Conservation (phyloP, 2,888 invertebrate species). For the Lasioglossum oenotherae region DNA sequence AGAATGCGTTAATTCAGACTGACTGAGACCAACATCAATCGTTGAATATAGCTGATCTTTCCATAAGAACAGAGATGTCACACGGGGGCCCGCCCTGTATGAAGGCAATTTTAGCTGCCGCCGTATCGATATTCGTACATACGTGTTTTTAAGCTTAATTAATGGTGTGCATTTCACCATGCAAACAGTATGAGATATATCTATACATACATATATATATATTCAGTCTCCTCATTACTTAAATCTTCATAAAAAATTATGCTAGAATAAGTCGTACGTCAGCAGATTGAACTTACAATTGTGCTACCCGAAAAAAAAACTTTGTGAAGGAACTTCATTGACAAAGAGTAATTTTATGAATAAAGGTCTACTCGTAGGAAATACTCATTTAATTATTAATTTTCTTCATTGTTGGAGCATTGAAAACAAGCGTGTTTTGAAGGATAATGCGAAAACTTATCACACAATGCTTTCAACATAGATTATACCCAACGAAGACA, state of each 20-base stretch:
- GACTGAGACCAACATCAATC: constrained; percentile 25
- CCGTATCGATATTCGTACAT: constrained; percentile 43
- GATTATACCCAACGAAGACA: constrained; percentile 8
- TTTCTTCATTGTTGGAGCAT: constrained; percentile 4
- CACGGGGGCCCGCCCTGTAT: constrained; percentile 16
- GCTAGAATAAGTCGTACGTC: constrained; percentile 64
- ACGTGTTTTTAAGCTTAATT: constrained; percentile 38
- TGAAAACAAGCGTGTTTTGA: constrained; percentile 19
- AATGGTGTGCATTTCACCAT: constrained; percentile 34
- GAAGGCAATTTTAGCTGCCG: constrained; percentile 31
- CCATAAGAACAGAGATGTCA: constrained; percentile 25
- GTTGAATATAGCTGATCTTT: constrained; percentile 12
- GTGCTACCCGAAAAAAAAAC: constrained; percentile 48
- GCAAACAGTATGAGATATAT: constrained; percentile 3
- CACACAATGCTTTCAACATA: constrained; percentile 12
- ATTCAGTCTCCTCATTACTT: constrained; percentile 51
- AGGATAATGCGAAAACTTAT: constrained; percentile 32
- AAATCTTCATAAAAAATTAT: constrained; percentile 63
- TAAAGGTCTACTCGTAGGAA: constrained; percentile 70
- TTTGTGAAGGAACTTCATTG: constrained; percentile 71
- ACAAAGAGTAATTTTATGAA: constrained; percentile 73
- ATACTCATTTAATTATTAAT: constrained; percentile 59
- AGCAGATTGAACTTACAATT: constrained; percentile 43
- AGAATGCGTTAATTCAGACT: constrained; percentile 35
- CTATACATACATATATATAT: constrained; percentile 25